phyloP scores from a whole-genome alignment of 2,888 invertebrate genomes.

The Cheilosia soror region DNA sequence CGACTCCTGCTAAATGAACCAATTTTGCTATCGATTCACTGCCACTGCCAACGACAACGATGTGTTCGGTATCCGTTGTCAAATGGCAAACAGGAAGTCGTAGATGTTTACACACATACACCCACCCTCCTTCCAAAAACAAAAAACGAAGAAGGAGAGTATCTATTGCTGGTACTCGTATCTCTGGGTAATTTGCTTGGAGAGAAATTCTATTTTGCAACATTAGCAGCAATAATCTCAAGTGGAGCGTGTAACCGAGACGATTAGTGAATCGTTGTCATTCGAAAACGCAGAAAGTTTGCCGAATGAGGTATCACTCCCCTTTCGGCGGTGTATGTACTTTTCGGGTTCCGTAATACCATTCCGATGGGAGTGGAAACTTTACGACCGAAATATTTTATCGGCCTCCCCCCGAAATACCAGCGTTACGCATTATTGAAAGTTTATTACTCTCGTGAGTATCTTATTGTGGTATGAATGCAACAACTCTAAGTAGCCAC shows the following conservation, averaged over 20 bases:
- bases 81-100: conserved; percentile 68
- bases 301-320: conserved; percentile 9
- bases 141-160: background rate
- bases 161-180: background rate
- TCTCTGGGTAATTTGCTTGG: conserved; percentile 42
- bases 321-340: conserved; percentile 4
- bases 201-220: conserved; percentile 50
- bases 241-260: conserved; percentile 67
- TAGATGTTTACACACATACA: conserved; percentile 30
- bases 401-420: background rate
- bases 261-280: conserved; percentile 53
- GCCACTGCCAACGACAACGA: conserved; percentile 30
- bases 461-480: conserved; percentile 37
- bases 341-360: conserved; percentile 9
- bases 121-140: background rate
- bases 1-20: conserved; percentile 62
- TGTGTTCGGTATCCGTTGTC: conserved; percentile 53
- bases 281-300: conserved; percentile 13
- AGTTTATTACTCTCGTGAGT: conserved; percentile 58
- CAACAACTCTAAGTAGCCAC: conserved; percentile 33
- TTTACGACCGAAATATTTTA: conserved; percentile 24
- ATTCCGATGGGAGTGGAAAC: conserved; percentile 9
- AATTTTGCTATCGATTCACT: conserved; percentile 62
- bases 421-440: conserved; percentile 29
- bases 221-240: conserved; percentile 67